Percentiles rank a stretch among this genome's conserved stretches.
phyloP scores from a whole-genome alignment of 2,797 vertebrate genomes.

The Alca torda region DNA sequence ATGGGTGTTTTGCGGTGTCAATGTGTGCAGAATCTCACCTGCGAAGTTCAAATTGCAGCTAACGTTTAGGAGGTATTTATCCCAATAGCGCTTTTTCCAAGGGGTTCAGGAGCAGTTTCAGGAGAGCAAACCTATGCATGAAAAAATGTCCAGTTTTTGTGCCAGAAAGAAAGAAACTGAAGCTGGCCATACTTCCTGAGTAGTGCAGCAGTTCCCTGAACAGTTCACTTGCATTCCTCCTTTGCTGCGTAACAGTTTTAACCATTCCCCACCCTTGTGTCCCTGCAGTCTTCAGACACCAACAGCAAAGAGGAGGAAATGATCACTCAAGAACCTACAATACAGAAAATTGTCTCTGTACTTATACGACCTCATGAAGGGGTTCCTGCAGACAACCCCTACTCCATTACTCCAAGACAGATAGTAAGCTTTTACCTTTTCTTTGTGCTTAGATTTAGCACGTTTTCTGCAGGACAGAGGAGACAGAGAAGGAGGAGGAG shows the following conservation, averaged over 20 bases:
- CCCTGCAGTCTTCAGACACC: not conserved
- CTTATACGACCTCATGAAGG: constrained; percentile 83
- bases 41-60: not conserved
- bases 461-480: not conserved
- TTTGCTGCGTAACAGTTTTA: not conserved
- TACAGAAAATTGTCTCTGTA: constrained; percentile 78
- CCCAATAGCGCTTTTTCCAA: not conserved
- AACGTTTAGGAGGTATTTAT: not conserved
- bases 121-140: not conserved
- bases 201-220: not conserved
- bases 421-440: constrained; percentile 74
- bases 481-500: not conserved
- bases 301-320: not conserved
- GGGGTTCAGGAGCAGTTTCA: not conserved
- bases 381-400: constrained; percentile 80
- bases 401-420: constrained; percentile 86
- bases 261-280: constrained; percentile 21
- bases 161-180: constrained; percentile 9
- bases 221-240: not conserved
- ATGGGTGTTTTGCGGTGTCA: not conserved
- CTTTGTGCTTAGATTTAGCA: not conserved
- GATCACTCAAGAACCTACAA: not conserved
- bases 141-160: not conserved
- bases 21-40: not conserved
- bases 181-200: not conserved